These are phyloP conservation scores for Leptinotarsa haldemani DNA, from an alignment of 2,888 invertebrate genomes.

Conservation along the genomic window DNA sequence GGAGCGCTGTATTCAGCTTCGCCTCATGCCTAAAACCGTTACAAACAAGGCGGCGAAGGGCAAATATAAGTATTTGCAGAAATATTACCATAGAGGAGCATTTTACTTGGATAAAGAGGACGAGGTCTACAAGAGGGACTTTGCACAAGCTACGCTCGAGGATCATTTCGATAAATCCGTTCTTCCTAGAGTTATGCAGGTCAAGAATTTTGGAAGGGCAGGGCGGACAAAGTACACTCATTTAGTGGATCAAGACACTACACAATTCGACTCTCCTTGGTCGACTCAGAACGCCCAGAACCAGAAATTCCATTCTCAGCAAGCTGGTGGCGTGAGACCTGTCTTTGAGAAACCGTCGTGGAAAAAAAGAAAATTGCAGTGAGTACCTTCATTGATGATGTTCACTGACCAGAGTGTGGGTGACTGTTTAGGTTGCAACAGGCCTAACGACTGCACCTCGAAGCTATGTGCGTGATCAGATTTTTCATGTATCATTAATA, in stretches of 20 bases:
- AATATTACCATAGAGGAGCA: conserved; percentile 99
- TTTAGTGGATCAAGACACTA: conserved; percentile 98
- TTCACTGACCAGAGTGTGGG: background rate
- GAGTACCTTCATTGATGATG: background rate
- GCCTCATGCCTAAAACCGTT: conserved; percentile 90
- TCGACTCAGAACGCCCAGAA: conserved; percentile 90
- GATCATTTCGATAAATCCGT: conserved; percentile 99
- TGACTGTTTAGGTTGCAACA: too few species aligned
- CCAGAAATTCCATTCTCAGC: conserved; percentile 85
- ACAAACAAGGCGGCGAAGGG: conserved; percentile 97
- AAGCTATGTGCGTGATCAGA: too few species aligned
- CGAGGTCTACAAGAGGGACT: conserved; percentile 72
- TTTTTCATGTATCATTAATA: too few species aligned
- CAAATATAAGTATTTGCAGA: conserved; percentile 99
- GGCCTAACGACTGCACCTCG: too few species aligned
- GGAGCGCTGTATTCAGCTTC: conserved; percentile 88
- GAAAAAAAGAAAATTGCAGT: conserved; percentile 67
- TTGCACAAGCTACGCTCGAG: conserved; percentile 79
- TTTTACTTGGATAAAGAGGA: conserved; percentile 97
- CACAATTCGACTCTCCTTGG: conserved; percentile 98
- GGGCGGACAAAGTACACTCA: conserved; percentile 99
- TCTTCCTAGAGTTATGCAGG: conserved; percentile 99
- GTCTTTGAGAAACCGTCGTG: conserved; percentile 88
- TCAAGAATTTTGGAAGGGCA: conserved; percentile 99
- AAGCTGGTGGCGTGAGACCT: conserved; percentile 94